These are phyloP conservation scores for Plutella xylostella DNA, from an alignment of 2,888 invertebrate genomes.

Conservation along the genomic window DNA sequence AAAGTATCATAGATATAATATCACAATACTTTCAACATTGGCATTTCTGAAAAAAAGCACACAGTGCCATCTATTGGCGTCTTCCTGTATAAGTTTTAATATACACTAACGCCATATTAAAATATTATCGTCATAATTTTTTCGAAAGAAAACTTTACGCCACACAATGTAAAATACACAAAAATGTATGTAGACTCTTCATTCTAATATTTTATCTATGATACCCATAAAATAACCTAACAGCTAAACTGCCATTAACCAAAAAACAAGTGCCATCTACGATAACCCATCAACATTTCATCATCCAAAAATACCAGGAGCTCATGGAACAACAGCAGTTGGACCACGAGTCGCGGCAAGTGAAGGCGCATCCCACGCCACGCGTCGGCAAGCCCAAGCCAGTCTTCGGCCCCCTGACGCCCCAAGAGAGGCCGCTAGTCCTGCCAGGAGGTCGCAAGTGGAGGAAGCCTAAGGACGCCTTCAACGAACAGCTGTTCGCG, in stretches of 20 bases:
- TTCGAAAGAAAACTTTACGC: too few relatives aligned
- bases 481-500: conserved; percentile 89
- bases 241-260: background rate
- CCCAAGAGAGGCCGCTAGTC: conserved; percentile 78
- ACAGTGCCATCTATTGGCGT: too few relatives aligned
- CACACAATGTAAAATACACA: too few relatives aligned
- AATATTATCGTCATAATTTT: too few relatives aligned
- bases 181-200: too few relatives aligned
- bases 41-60: too few relatives aligned
- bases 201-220: too few relatives aligned
- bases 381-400: conserved; percentile 44
- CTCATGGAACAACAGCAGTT: conserved; percentile 49
- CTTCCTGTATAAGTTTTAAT: too few relatives aligned
- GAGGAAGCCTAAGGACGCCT: conserved; percentile 87
- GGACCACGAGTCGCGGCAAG: conserved; percentile 52
- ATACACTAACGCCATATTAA: too few relatives aligned
- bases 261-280: background rate
- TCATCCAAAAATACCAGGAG: conserved; percentile 25
- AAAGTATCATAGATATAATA: too few relatives aligned
- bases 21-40: too few relatives aligned
- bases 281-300: background rate
- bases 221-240: too few relatives aligned
- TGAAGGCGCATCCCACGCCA: conserved; percentile 61
- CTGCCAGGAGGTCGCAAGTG: conserved; percentile 83
- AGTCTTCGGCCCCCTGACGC: conserved; percentile 70